Conservation (phyloP, 2,888 invertebrate species). For the Urechis unicinctus region DNA sequence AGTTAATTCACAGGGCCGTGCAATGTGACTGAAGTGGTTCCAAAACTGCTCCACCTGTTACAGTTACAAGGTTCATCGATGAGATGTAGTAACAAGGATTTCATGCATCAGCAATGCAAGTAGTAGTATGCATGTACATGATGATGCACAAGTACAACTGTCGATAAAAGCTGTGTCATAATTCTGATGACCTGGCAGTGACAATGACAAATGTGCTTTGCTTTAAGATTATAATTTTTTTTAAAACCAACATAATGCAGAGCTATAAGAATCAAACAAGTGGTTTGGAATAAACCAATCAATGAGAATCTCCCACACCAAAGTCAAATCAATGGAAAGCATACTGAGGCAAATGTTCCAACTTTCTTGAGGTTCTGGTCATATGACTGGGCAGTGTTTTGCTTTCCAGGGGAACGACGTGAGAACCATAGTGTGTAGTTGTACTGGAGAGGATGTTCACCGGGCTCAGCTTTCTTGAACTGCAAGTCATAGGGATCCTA, state of each 20-base stretch:
- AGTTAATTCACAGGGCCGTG: constrained; percentile 80
- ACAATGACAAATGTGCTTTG: too few species aligned
- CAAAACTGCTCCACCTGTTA: constrained; percentile 94
- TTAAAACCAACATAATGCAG: not conserved
- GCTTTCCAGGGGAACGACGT: constrained; percentile 60
- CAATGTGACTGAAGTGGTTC: constrained; percentile 86
- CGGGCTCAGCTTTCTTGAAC: constrained; percentile 48
- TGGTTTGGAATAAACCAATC: not conserved
- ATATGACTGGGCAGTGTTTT: constrained; percentile 57
- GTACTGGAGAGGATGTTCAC: constrained; percentile 85
- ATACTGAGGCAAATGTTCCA: constrained; percentile 50
- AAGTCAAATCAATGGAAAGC: constrained; percentile 12
- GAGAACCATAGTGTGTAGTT: constrained; percentile 90
- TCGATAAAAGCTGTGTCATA: too few species aligned
- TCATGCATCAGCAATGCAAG: too few species aligned
- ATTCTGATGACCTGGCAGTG: too few species aligned
- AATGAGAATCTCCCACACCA: not conserved
- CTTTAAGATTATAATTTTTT: not conserved
- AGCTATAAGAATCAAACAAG: not conserved
- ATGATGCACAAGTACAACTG: too few species aligned
- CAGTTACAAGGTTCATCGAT: too few species aligned
- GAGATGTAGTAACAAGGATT: too few species aligned
- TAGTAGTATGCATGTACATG: too few species aligned
- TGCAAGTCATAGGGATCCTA: constrained; percentile 32
- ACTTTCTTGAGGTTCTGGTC: constrained; percentile 81